Base-by-base conservation (phyloP, 2,888 invertebrate genomes). In the Laothoe populi region DNA sequence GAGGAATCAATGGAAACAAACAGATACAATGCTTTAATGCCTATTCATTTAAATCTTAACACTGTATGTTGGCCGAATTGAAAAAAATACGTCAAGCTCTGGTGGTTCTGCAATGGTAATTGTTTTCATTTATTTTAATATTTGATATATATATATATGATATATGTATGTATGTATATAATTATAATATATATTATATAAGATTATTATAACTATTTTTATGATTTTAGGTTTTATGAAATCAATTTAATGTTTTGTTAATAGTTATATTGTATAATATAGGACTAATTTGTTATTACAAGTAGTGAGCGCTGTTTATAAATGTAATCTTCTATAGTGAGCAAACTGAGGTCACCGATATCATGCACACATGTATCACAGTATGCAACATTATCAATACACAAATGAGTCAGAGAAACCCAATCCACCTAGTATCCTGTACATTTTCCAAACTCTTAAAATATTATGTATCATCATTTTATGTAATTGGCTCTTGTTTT, bases 341-440 rank as follows among this genome's bases (percentile, higher is more conserved):
- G 64, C 46, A 44, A 57, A 70, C 70, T 69, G 61, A 63, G 74
- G 75, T 72, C 75, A 75, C 62, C 63, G 66, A 66, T 66, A 75
- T 64, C 57, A 63, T 69, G 65, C 70, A 70, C 71, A 73, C 64
- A 72, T 67, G 62, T 70, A 71, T 72, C 63, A 65, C 61, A 59
- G 13, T 35, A 49, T 66, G 66, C 61, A 64, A 57, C 40, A 59
- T 59, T 58, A 64, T 65, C 42, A 61, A 61, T 49, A 24, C 68
- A 64, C 61, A 62, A 45, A 35, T 60, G 60, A 62, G 58, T 62
- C 62, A 58, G 24, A 40, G 21, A 35, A 53, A 53, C 35, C n/a
- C n/a, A n/a, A n/a, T n/a, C n/a, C n/a, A 35, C 35, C 35, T 53
- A 35, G 65, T 62, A 38, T 69, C 7, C 19, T 44, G 19, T 10